Percentiles rank a stretch among this genome's conserved stretches.
phyloP scores from a whole-genome alignment of 2,888 invertebrate species.

The Machimus atricapillus region DNA sequence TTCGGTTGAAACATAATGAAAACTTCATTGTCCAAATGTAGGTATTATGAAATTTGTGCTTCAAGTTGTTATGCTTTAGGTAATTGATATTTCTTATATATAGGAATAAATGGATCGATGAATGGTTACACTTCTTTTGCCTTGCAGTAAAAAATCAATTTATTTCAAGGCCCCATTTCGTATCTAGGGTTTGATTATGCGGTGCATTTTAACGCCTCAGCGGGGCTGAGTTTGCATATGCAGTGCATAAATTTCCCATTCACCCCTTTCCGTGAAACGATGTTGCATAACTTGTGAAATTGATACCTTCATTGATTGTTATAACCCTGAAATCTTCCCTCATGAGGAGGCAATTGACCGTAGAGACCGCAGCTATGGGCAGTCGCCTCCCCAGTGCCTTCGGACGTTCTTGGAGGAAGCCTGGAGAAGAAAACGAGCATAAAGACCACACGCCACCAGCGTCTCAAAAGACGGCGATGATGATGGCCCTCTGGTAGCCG shows the following conservation, averaged over 20 bases:
- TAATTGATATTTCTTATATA: background rate
- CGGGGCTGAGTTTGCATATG: background rate
- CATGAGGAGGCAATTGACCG: background rate
- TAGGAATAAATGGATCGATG: background rate
- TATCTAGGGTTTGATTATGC: background rate
- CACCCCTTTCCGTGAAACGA: background rate
- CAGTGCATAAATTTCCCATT: background rate
- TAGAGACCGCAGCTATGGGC: background rate
- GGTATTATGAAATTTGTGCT: too few species aligned
- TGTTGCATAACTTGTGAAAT: background rate
- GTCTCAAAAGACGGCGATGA: background rate
- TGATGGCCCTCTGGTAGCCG: background rate
- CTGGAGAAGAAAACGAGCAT: background rate
- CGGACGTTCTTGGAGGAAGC: background rate
- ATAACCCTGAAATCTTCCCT: background rate
- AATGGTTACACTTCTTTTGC: background rate
- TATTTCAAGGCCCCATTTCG: background rate
- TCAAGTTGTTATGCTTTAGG: too few species aligned
- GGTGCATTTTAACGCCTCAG: background rate
- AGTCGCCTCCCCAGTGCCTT: background rate
- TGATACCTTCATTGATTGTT: background rate
- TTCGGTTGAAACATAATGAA: too few species aligned
- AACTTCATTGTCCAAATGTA: too few species aligned
- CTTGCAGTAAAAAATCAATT: background rate
- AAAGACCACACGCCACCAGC: slow-evolving; percentile 15